Base-by-base conservation (phyloP, 2,888 invertebrate genomes). In the Gonocerus acuteangulatus region DNA sequence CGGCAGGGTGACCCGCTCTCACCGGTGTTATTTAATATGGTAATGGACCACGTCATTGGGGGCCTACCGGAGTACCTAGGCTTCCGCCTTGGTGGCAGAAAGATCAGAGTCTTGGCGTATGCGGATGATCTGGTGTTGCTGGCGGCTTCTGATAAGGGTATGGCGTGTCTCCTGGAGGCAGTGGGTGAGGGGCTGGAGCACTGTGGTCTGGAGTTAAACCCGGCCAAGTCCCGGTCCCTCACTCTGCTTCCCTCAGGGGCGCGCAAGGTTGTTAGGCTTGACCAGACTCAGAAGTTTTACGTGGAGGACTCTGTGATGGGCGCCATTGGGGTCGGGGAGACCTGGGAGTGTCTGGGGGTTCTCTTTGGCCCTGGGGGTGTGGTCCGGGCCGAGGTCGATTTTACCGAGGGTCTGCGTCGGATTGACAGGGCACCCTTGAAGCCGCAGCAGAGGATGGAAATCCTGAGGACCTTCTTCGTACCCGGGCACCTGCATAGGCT, bases 1-100 rank as follows among this genome's bases (percentile, higher is more conserved):
- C 71, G 73, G 47, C 75, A 76, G 66, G 75, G 74, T 0, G 74
- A 75, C 66, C 74, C 74, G 34, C 66, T 75, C 16, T 72, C 72
- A 7, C 72, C 73, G 1, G 36, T 73, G 1, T 42, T 74, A 1
- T 76, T 76, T 49, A 75, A 75, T 63, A n/a, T 67, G 16, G 63
- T 65, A 1, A 45, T 68, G 11, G 66, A 68, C 23, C 32, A 22
- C 0, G 61, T 68, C 15, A 48, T 69, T 2, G 59, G 9, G 7
- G 22, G 32, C 0, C 42, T 64, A 6, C 56, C 62, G 3, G 32
- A 51, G 4, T 51, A 44, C 23, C 49, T 66, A 42, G 34, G 60
- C 44, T 27, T 62, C 56, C 49, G n/a, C 48, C 34, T 39, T 22
- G 48, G 27, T 18, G 45, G 36, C n/a, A 2, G 19, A 19, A 47